Evolutionary conservation across 2,797 vertebrate species (phyloP), one percentile per base, ranked within the genome.

Genomic region (Premnoplex brunnescens): DNA sequence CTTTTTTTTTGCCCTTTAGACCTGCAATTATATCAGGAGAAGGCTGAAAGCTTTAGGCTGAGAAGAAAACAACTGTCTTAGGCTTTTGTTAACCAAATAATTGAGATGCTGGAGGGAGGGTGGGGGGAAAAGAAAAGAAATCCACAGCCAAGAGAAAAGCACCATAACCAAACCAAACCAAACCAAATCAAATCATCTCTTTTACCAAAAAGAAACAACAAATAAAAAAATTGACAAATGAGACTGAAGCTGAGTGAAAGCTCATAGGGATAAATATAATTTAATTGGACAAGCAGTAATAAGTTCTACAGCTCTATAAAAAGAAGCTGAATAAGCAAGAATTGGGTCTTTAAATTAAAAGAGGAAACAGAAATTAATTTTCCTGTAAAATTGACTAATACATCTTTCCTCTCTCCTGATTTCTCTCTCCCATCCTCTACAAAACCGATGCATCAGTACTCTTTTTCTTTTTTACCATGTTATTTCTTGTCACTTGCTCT

Each of bases 121-220:
- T 18, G 18, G 9, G 43, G 9, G 9, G 22, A 24, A 60, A 49
- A 16, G 5, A 37, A 14, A 54, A 20, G 51, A 41, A 72, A 34
- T 1, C 4, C 3, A 8, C 3, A 7, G 11, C 8, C 5, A 32
- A 55, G 63, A 54, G 27, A 27, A 56, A 52, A 56, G 4, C 1
- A 2, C 7, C 7, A 26, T 37, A 43, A 79, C 32, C 4, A 20
- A 34, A 54, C 2, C 13, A 44, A 59, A 37, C 22, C 58, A 59
- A 36, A 36, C 6, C 20, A 20, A 59, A 37, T 14, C 58, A 59
- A 36, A 36, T 5, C 20, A 20, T 4, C 7, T 55, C 10, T 76
- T 89, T 43, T 37, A 37, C 5, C 1, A 23, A 52, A 64, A 9
- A 12, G 9, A 0, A 0, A 1, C 9, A 21, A 9, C 4, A 1